Percentiles rank a stretch among this genome's conserved stretches.
Conservation (phyloP, 2,888 invertebrate species). For the Neelides folsomi region DNA sequence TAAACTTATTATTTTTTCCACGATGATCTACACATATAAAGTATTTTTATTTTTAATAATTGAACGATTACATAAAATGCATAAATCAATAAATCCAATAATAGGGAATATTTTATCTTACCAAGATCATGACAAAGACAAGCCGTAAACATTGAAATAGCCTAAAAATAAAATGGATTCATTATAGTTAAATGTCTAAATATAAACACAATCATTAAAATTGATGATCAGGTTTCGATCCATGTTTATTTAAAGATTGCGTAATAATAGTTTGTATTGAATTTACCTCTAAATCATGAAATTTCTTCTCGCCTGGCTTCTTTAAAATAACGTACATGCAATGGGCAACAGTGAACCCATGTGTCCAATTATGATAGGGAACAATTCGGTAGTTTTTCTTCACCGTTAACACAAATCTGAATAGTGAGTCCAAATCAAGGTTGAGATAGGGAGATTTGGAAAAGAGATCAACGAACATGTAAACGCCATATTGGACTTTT, state of each 20-base stretch:
- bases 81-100: no score
- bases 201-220: no score
- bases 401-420: slow-evolving; percentile 63
- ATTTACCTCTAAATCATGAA: no score
- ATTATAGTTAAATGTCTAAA: slow-evolving; percentile 10
- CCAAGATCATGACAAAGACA: slow-evolving; percentile 66
- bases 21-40: slow-evolving; percentile 49
- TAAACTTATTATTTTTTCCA: slow-evolving; percentile 74
- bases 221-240: no score
- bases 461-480: slow-evolving; percentile 64
- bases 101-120: no score
- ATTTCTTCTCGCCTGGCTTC: slow-evolving; percentile 32
- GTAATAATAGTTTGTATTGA: not conserved
- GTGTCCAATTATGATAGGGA: slow-evolving; percentile 78
- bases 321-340: slow-evolving; percentile 64
- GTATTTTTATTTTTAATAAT: no score
- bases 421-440: slow-evolving; percentile 54
- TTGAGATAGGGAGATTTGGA: slow-evolving; percentile 33
- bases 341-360: slow-evolving; percentile 75
- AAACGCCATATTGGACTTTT: slow-evolving; percentile 57
- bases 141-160: slow-evolving; percentile 50
- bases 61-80: no score
- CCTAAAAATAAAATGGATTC: slow-evolving; percentile 38
- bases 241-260: no score
- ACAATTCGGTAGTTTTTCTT: slow-evolving; percentile 70